Percentiles rank a stretch among this genome's conserved stretches.
Conservation (phyloP, 2,113 vertebrate genomes). For the Ctenodactylus gundi region DNA sequence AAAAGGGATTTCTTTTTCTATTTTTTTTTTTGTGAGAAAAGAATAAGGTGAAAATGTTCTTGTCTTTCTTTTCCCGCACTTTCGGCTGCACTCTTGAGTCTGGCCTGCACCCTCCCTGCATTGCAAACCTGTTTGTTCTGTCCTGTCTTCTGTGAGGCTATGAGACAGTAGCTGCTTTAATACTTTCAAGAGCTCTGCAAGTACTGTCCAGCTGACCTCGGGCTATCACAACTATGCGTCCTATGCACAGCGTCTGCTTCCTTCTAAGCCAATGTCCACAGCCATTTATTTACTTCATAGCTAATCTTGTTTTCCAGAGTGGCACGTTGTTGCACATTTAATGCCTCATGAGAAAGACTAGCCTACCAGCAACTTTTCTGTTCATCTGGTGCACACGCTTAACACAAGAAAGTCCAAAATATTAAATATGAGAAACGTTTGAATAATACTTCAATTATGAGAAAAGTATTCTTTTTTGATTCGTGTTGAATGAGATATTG, state of each 20-base stretch:
- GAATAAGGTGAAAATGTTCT: no score
- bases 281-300: neutral
- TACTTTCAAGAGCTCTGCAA: neutral
- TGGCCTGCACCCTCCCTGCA: no score
- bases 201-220: neutral
- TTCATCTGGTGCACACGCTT: neutral
- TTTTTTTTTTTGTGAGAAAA: no score
- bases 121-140: neutral
- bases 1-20: no score
- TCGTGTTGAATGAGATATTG: neutral
- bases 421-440: neutral
- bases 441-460: neutral
- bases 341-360: neutral
- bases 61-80: no score
- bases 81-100: no score
- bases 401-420: neutral
- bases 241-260: neutral
- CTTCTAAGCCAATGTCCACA: neutral
- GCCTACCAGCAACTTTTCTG: neutral
- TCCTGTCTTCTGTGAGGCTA: neutral
- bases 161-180: neutral
- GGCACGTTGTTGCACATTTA: neutral
- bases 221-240: accelerated
- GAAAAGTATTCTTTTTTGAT: neutral
- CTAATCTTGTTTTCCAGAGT: neutral